Conservation (phyloP, 2,888 invertebrate species). For the Mythimna loreyi region DNA sequence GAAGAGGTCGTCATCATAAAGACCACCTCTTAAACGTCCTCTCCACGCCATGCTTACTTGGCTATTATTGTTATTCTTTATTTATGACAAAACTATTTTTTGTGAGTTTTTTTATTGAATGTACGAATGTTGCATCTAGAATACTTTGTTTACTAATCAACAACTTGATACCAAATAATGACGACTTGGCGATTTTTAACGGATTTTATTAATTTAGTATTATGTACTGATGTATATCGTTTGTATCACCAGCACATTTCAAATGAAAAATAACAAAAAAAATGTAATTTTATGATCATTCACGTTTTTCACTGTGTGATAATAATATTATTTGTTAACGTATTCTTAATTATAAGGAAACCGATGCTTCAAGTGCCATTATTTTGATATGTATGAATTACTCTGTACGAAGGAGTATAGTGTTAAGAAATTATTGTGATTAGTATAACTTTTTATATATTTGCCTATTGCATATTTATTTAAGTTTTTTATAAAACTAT, state of each 20-base stretch:
- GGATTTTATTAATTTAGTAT: slow-evolving; percentile 70
- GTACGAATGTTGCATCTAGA: slow-evolving; percentile 65
- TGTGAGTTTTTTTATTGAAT: slow-evolving; percentile 65
- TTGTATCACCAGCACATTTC: slow-evolving; percentile 79
- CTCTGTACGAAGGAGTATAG: slow-evolving; percentile 68
- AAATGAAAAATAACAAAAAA: slow-evolving; percentile 78
- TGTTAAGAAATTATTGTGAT: slow-evolving; percentile 64
- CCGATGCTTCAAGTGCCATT: slow-evolving; percentile 89
- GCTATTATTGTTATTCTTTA: slow-evolving; percentile 47
- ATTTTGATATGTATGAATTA: slow-evolving; percentile 66
- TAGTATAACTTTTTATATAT: slow-evolving; percentile 63
- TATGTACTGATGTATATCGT: slow-evolving; percentile 62
- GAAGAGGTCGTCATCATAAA: slow-evolving; percentile 85
- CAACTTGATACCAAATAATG: slow-evolving; percentile 64
- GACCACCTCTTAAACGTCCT: slow-evolving; percentile 72
- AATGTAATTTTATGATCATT: slow-evolving; percentile 68
- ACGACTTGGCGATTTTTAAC: slow-evolving; percentile 84
- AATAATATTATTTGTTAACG: slow-evolving; percentile 58
- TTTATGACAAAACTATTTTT: slow-evolving; percentile 58
- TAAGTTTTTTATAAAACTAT: slow-evolving; percentile 65
- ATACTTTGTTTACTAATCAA: slow-evolving; percentile 53
- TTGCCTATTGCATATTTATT: slow-evolving; percentile 65
- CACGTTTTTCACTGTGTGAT: slow-evolving; percentile 76
- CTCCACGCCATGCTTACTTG: slow-evolving; percentile 34
- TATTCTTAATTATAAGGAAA: slow-evolving; percentile 72